phyloP scores from a whole-genome alignment of 2,113 vertebrate genomes.

The Rattus rattus region DNA sequence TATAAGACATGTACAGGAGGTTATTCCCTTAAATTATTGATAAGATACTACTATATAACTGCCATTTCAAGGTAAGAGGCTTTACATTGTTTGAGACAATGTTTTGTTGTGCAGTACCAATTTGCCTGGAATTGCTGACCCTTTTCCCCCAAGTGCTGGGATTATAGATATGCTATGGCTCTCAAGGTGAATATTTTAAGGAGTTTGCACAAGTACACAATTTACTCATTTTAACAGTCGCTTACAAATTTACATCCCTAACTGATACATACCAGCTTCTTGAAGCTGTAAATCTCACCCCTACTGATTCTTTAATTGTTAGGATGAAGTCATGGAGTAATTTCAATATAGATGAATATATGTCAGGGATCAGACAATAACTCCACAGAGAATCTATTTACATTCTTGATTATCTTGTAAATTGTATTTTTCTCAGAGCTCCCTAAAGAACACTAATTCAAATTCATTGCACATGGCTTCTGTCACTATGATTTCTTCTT shows the following conservation, averaged over 20 bases:
- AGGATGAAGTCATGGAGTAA: slow-evolving; percentile 41
- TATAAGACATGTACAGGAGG: background rate
- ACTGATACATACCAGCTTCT: background rate
- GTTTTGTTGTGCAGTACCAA: background rate
- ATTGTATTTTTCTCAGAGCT: slow-evolving; percentile 72
- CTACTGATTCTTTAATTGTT: slow-evolving; percentile 49
- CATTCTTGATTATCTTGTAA: slow-evolving; percentile 78
- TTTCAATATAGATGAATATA: slow-evolving; percentile 56
- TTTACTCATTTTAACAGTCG: slow-evolving; percentile 2
- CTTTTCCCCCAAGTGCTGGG: background rate
- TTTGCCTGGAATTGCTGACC: background rate
- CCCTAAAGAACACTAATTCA: slow-evolving; percentile 77
- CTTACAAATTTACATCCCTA: background rate
- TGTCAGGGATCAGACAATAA: slow-evolving; percentile 46
- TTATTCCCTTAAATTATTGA: background rate
- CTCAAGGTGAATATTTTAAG: slow-evolving; percentile 28
- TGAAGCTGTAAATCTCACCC: slow-evolving; percentile 31
- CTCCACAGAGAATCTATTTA: slow-evolving; percentile 77
- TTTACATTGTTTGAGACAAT: background rate
- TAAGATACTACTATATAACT: background rate
- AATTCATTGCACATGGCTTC: slow-evolving; percentile 68
- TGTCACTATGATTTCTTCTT: slow-evolving; percentile 71
- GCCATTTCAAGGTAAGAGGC: background rate
- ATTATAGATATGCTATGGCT: background rate
- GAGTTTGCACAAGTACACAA: slow-evolving; percentile 4